phyloP scores from a whole-genome alignment of 2,113 vertebrate genomes.

The Coturnix japonica region DNA sequence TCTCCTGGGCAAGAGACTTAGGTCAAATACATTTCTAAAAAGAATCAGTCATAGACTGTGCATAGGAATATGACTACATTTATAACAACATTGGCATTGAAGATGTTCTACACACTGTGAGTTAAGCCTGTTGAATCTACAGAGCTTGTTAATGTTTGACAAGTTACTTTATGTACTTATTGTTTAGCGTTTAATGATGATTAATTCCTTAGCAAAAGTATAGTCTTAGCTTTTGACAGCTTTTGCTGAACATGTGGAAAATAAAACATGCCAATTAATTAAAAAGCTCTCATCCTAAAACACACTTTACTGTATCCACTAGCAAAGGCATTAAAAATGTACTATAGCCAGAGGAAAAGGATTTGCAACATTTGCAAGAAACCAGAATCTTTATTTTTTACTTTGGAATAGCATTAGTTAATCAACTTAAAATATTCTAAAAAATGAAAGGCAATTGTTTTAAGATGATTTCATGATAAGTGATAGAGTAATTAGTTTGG shows the following conservation, averaged over 20 bases:
- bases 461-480: not conserved
- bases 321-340: not conserved
- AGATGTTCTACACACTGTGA: not conserved
- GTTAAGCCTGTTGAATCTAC: not conserved
- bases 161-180: not conserved
- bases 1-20: not conserved
- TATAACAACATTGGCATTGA: not conserved
- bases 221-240: not conserved
- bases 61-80: not conserved
- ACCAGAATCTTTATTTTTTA: not conserved
- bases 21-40: constrained; percentile 22
- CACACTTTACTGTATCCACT: not conserved
- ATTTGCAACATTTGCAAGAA: not conserved
- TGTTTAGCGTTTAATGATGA: not conserved
- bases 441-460: not conserved
- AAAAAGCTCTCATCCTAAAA: not conserved
- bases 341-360: not conserved
- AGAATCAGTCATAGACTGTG: not conserved
- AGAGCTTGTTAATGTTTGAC: constrained; percentile 7
- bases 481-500: not conserved
- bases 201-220: constrained; percentile 15
- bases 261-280: constrained; percentile 13
- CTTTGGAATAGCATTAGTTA: not conserved
- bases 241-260: constrained; percentile 10
- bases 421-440: not conserved